phyloP scores from a whole-genome alignment of 2,797 vertebrate species.

The Podarcis lilfordi region DNA sequence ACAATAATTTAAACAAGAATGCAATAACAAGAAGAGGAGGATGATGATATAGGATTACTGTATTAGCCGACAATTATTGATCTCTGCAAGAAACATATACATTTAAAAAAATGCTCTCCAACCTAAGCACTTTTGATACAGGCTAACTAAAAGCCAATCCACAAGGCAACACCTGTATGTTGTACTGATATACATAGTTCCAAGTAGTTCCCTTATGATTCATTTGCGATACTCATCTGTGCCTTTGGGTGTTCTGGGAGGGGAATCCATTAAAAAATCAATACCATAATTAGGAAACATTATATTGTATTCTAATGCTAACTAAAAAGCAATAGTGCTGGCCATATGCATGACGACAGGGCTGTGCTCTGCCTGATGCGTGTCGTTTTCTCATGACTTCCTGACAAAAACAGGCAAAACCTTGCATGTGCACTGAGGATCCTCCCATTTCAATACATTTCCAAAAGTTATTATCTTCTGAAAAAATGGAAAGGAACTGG shows the following conservation, averaged over 20 bases:
- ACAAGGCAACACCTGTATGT: slow-evolving; percentile 4
- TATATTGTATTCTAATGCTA: slow-evolving; percentile 52
- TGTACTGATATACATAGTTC: slow-evolving; percentile 1
- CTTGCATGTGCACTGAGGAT: not conserved
- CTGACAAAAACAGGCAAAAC: not conserved
- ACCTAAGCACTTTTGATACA: not conserved
- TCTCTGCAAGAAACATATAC: not conserved
- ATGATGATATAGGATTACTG: not conserved
- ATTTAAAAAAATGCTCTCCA: not conserved
- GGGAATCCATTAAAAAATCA: slow-evolving; percentile 69
- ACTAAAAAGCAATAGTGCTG: slow-evolving; percentile 38
- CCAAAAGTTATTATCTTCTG: not conserved
- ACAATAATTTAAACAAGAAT: not conserved
- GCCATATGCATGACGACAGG: slow-evolving; percentile 31
- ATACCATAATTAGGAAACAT: slow-evolving; percentile 67
- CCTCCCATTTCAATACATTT: not conserved
- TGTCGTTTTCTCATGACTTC: slow-evolving; percentile 15
- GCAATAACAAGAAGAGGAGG: not conserved
- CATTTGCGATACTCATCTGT: slow-evolving; percentile 38
- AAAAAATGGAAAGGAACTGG: not conserved
- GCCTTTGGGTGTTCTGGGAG: slow-evolving; percentile 52
- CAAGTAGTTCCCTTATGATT: slow-evolving; percentile 18
- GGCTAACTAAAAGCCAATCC: slow-evolving; percentile 16
- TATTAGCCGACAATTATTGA: not conserved
- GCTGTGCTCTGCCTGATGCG: slow-evolving; percentile 1